These are phyloP conservation scores for Patiria miniata DNA, from an alignment of 35 echinoderm and acorn worm genomes.

Conservation along the genomic window DNA sequence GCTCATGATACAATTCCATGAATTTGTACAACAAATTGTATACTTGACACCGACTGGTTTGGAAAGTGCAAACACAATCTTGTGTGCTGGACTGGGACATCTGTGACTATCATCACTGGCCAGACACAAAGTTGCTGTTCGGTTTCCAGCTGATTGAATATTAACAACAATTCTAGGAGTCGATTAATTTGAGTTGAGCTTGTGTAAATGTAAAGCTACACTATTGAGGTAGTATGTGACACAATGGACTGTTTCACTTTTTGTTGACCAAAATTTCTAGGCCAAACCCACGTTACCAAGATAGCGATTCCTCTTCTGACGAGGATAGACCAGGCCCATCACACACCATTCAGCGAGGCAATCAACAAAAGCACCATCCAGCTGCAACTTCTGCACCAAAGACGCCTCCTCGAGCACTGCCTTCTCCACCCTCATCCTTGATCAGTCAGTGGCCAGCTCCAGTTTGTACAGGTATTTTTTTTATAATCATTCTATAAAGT, in stretches of 20 bases:
- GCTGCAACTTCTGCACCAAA: not conserved
- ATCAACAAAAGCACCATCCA: not conserved
- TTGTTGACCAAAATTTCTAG: not conserved
- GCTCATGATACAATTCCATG: too few relatives aligned
- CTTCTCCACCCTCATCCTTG: not conserved
- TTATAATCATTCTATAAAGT: too few relatives aligned
- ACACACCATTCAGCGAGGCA: not conserved
- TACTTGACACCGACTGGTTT: too few relatives aligned
- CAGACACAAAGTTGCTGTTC: too few relatives aligned
- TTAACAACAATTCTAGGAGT: too few relatives aligned
- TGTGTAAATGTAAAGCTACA: not conserved
- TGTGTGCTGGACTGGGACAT: too few relatives aligned
- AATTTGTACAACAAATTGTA: too few relatives aligned
- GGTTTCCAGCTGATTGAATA: too few relatives aligned
- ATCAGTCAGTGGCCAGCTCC: not conserved
- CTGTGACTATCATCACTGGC: too few relatives aligned
- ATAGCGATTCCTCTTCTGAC: not conserved
- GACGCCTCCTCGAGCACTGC: not conserved
- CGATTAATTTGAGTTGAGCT: not conserved
- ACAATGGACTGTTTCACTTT: not conserved
- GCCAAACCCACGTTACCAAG: not conserved
- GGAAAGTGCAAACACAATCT: too few relatives aligned
- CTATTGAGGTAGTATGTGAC: not conserved
- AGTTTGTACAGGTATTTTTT: not conserved
- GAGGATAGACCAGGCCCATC: not conserved